phyloP scores from a whole-genome alignment of 2,888 invertebrate genomes.

The Sinhomidia bicolor region DNA sequence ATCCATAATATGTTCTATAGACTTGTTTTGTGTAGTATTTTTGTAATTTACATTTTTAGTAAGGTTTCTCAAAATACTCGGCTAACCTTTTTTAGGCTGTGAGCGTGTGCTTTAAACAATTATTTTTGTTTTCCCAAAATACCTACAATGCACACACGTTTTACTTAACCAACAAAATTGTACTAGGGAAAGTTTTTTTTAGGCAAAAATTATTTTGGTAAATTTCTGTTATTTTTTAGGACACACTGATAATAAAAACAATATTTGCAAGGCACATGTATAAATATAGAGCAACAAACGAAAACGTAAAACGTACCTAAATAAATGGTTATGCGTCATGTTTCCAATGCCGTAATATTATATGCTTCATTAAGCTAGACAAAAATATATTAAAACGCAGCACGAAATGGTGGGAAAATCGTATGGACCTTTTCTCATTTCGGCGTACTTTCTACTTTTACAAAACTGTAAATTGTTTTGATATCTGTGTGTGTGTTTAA shows the following conservation, averaged over 20 bases:
- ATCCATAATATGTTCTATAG: too few relatives aligned
- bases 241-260: conserved; percentile 26
- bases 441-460: conserved; percentile 52
- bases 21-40: too few relatives aligned
- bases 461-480: conserved; percentile 13
- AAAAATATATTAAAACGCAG: not conserved
- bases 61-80: not conserved
- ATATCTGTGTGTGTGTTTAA: not conserved
- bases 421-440: conserved; percentile 63
- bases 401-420: conserved; percentile 51
- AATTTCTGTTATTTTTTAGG: conserved; percentile 56
- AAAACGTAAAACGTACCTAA: not conserved
- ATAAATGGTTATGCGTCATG: not conserved
- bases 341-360: not conserved
- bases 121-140: not conserved
- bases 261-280: not conserved
- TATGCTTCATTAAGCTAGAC: not conserved
- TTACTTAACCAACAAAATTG: not conserved
- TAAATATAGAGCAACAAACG: too few relatives aligned
- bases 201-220: conserved; percentile 19
- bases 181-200: conserved; percentile 46
- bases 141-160: not conserved
- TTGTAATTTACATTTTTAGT: too few relatives aligned
- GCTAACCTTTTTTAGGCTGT: not conserved
- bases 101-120: not conserved